phyloP scores from a whole-genome alignment of 2,797 vertebrate species.

The Pangasius krempfi region DNA sequence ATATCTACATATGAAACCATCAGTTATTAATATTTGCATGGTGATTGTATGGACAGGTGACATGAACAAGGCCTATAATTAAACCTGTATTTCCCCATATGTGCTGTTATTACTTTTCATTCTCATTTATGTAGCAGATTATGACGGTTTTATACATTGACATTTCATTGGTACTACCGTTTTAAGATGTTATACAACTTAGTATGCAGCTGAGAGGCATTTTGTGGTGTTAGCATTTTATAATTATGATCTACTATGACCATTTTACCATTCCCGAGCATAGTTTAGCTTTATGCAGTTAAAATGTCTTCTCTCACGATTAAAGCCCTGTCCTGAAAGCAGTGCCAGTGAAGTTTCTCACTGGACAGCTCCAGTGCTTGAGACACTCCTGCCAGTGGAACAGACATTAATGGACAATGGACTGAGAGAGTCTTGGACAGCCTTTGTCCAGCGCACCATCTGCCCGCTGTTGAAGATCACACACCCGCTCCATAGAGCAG shows the following conservation, averaged over 20 bases:
- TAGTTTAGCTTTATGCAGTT: neutral
- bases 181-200: neutral
- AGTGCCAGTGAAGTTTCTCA: neutral
- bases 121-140: neutral
- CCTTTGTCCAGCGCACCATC: constrained; percentile 43
- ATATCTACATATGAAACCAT: neutral
- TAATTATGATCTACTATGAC: neutral
- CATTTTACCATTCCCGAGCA: neutral
- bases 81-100: neutral
- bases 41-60: neutral
- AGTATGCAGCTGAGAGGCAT: neutral
- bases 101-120: neutral
- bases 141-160: neutral
- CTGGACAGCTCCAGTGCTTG: constrained; percentile 15
- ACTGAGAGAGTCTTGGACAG: constrained; percentile 37
- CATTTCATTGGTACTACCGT: neutral
- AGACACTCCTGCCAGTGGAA: constrained; percentile 31
- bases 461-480: constrained; percentile 41
- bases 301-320: neutral
- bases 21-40: neutral
- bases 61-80: neutral
- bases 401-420: constrained; percentile 45
- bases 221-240: neutral
- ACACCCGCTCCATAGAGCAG: constrained; percentile 19
- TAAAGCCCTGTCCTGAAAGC: neutral